phyloP scores from a whole-genome alignment of 2,797 vertebrate species.

The Peromyscus nudipes region DNA sequence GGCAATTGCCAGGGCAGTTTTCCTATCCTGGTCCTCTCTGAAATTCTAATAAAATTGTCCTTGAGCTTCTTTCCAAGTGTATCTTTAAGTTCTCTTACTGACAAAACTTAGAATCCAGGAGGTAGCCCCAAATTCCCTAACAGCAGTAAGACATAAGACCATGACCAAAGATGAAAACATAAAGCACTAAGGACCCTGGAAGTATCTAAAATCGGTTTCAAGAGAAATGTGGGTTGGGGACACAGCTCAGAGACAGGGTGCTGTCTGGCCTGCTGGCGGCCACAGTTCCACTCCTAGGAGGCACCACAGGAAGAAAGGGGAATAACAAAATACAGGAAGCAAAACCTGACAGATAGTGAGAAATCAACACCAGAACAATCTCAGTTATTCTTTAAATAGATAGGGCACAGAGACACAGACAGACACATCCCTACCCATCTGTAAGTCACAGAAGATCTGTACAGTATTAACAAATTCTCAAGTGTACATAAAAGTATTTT shows the following conservation, averaged over 20 bases:
- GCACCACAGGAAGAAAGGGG: background rate
- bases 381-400: background rate
- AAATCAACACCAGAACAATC: background rate
- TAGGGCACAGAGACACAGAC: background rate
- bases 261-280: background rate
- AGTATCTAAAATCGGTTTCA: constrained; percentile 11
- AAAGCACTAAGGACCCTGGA: background rate
- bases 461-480: constrained; percentile 23
- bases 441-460: background rate
- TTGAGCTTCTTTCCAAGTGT: background rate
- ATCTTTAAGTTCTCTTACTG: background rate
- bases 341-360: constrained; percentile 15
- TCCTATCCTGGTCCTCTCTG: background rate
- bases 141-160: background rate
- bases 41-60: background rate
- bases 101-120: background rate
- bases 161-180: background rate
- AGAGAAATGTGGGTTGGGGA: background rate
- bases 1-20: background rate
- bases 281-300: background rate
- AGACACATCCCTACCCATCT: background rate
- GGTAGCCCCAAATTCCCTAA: background rate
- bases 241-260: background rate
- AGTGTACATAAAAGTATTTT: background rate
- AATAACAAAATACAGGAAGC: background rate